These are phyloP conservation scores for Geotrypetes seraphini DNA, from an alignment of 2,797 vertebrate genomes.

Conservation along the genomic window DNA sequence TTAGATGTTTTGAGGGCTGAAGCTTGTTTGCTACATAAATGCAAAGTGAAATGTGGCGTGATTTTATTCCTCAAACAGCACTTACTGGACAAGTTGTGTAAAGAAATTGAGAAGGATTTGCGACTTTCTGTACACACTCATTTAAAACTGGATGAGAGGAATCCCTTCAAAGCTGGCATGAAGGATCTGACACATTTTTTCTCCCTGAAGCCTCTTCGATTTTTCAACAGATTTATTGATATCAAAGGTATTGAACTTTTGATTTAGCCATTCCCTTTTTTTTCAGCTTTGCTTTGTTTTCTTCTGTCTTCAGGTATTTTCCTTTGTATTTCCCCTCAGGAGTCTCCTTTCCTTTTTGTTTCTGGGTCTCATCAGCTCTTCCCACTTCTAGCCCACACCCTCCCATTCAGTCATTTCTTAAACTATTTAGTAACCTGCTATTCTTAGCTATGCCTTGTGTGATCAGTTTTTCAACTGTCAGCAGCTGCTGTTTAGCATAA, in stretches of 20 bases:
- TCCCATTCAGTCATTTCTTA: no score
- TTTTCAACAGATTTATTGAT: conserved; percentile 94
- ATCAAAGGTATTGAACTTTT: conserved; percentile 93
- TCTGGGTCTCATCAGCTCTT: no score
- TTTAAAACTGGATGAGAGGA: conserved; percentile 91
- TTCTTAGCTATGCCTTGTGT: no score
- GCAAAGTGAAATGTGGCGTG: no score
- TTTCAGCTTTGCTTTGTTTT: not conserved
- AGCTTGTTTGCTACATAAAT: no score
- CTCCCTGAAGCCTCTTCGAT: conserved; percentile 86
- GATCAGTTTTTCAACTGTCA: no score
- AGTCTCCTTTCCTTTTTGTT: not conserved
- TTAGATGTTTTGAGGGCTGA: no score
- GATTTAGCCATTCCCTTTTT: not conserved
- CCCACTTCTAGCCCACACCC: no score
- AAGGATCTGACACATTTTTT: conserved; percentile 96
- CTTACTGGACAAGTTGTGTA: conserved; percentile 89
- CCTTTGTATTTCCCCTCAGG: no score
- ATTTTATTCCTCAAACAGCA: no score
- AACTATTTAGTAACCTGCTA: no score
- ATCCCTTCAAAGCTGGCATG: conserved; percentile 94
- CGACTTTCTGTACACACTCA: conserved; percentile 95
- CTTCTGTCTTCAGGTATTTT: not conserved
- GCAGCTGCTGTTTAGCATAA: no score
- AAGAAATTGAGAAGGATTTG: conserved; percentile 96